A percentile compares a stretch with the other conserved stretches of the same genome.
phyloP scores from a whole-genome alignment of 1,140 invertebrate species.

The Sweltsa coloradensis region DNA sequence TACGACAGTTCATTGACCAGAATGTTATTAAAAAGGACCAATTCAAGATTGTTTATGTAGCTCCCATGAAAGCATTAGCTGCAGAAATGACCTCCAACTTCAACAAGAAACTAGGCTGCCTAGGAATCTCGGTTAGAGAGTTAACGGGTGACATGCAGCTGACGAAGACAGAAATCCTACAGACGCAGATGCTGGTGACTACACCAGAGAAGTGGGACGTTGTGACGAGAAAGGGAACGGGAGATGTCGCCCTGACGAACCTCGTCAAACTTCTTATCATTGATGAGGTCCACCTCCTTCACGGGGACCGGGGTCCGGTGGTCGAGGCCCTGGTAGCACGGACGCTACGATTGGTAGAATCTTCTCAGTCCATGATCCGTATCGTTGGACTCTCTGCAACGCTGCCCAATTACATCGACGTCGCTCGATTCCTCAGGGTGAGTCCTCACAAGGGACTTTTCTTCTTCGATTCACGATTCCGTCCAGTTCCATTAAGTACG shows the following conservation, averaged over 20 bases:
- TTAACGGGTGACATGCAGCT: conserved; percentile 98
- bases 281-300: conserved; percentile 96
- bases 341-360: conserved; percentile 84
- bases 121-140: conserved; percentile 81
- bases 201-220: conserved; percentile 99
- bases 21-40: conserved; percentile 76
- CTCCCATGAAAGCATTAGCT: conserved; percentile 98
- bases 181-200: conserved; percentile 96
- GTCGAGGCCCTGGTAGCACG: conserved; percentile 94
- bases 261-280: conserved; percentile 93
- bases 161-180: conserved; percentile 84
- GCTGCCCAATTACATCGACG: conserved; percentile 95
- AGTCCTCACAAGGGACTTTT: conserved; percentile 89
- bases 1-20: conserved; percentile 71
- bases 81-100: conserved; percentile 97
- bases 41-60: conserved; percentile 98
- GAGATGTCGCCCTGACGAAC: conserved; percentile 81
- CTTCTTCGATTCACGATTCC: conserved; percentile 93
- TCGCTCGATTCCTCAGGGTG: conserved; percentile 86
- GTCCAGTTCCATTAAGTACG: conserved; percentile 88
- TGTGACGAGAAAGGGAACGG: conserved; percentile 87
- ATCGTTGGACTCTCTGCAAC: conserved; percentile 98
- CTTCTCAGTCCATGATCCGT: conserved; percentile 91
- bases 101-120: conserved; percentile 55
- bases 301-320: conserved; percentile 94